These are phyloP conservation scores for Hydrozoanthus tunicans DNA, from an alignment of 64 coral and sea anemone species.

Conservation along the genomic window DNA sequence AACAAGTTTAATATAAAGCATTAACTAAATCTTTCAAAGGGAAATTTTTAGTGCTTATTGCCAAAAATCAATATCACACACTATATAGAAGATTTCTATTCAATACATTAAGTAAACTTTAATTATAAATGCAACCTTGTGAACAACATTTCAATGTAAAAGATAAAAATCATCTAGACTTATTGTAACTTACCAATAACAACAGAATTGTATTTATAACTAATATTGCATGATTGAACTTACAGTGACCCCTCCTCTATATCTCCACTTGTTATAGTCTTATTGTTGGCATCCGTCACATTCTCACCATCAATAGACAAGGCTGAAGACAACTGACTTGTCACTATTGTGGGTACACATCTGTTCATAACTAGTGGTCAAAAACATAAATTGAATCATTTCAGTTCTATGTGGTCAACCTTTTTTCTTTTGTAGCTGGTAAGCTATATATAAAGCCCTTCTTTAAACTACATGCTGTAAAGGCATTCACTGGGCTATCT, in stretches of 20 bases:
- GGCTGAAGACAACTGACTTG: constrained; percentile 52
- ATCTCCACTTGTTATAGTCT: constrained; percentile 51
- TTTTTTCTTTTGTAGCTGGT: background rate
- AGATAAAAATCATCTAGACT: too few species aligned
- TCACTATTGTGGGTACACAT: constrained; percentile 80
- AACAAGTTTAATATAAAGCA: too few species aligned
- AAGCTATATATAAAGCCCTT: constrained; percentile 39
- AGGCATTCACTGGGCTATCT: constrained; percentile 49
- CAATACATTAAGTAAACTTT: too few species aligned
- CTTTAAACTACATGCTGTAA: constrained; percentile 46
- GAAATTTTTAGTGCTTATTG: too few species aligned
- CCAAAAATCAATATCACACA: too few species aligned
- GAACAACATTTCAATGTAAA: too few species aligned
- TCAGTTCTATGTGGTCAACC: background rate
- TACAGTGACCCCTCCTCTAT: constrained; percentile 72
- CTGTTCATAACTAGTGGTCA: constrained; percentile 77
- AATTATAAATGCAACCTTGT: too few species aligned
- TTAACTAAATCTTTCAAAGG: too few species aligned
- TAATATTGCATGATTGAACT: background rate
- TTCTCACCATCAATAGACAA: constrained; percentile 15
- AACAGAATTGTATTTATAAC: too few species aligned
- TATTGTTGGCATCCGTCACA: constrained; percentile 35
- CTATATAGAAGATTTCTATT: too few species aligned
- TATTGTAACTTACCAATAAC: too few species aligned
- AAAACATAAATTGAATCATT: background rate